Base-by-base conservation (phyloP, 2,113 vertebrate species). In the Amphiprion ocellaris region DNA sequence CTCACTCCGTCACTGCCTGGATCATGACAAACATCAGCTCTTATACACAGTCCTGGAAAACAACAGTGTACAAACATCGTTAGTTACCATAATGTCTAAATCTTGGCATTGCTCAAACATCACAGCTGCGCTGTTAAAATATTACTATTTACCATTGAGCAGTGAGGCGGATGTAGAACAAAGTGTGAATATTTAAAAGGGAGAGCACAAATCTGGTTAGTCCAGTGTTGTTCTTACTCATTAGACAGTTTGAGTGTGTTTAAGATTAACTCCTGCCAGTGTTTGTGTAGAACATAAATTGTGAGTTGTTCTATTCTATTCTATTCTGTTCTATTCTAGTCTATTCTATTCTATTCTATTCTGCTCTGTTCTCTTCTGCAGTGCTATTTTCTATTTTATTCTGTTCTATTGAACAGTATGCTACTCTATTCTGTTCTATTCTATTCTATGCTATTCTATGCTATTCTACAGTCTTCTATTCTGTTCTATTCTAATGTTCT, bases 1-100 rank as follows among this genome's bases (percentile, higher is more conserved):
- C 56, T 69, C 63, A 23, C 72, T 83, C 69, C 30, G 74, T 85
- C 83, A 65, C 64, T 58, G 72, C 53, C 56, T 47, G 53, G 7
- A 54, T 71, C 46, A 28, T 54, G 67, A 80, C 61, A 67, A 53
- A 78, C 76, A 3, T 5, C 63, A 61, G 52, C 68, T 47, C 77
- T 74, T 75, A 79, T 44, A 21, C 61, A 59, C 23, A 61, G 50
- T 0, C 7, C 26, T 61, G 56, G 61, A 77, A 63, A 76, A 66
- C 69, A 46, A 8, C 47, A 26, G 70, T 0, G 64, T 41, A 41
- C 63, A 79, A 73, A 72, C 67, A 49, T 37, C 62, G 69, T 76
- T 64, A 26, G 56, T 83, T 66, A 77, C 1, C 0, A 2, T 28
- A 0, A 66, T n/a, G 30, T 46, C 39, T 52, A 62, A 60, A 47